Percentiles rank a stretch among this genome's conserved stretches.
Conservation (phyloP, 2,888 invertebrate genomes). For the Watsonalla binaria region DNA sequence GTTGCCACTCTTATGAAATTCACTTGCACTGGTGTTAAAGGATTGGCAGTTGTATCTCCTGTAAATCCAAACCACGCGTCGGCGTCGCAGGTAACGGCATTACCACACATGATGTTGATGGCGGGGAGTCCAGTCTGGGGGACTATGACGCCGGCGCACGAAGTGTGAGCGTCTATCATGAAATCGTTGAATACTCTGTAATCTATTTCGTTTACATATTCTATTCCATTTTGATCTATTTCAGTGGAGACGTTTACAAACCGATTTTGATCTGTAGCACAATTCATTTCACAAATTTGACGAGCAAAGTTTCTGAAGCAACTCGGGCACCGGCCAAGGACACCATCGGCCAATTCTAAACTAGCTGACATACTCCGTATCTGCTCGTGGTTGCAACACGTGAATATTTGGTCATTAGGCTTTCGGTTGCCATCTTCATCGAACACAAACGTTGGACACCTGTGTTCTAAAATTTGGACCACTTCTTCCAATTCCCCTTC, state of each 20-base stretch:
- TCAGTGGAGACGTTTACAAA: conserved; percentile 44
- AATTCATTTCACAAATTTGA: conserved; percentile 89
- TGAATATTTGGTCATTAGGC: conserved; percentile 49
- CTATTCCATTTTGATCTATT: conserved; percentile 22
- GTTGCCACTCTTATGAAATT: conserved; percentile 71
- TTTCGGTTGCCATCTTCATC: conserved; percentile 52
- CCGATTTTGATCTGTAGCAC: conserved; percentile 83
- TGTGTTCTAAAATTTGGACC: conserved; percentile 55
- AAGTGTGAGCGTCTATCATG: conserved; percentile 82
- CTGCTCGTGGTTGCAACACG: conserved; percentile 82
- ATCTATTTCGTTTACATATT: conserved; percentile 69
- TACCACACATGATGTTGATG: conserved; percentile 88
- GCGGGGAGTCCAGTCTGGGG: conserved; percentile 87
- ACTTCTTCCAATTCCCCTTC: conserved; percentile 48
- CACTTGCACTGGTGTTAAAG: conserved; percentile 81
- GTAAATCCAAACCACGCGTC: conserved; percentile 82
- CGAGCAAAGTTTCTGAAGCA: conserved; percentile 87
- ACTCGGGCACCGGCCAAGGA: conserved; percentile 89
- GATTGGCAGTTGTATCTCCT: conserved; percentile 74
- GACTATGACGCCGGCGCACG: conserved; percentile 87
- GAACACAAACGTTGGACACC: conserved; percentile 81
- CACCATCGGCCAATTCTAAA: conserved; percentile 80
- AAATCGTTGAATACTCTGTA: conserved; percentile 79
- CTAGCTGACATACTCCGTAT: conserved; percentile 70
- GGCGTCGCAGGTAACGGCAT: conserved; percentile 81